These are phyloP conservation scores for Bembecia ichneumoniformis DNA, from an alignment of 2,888 invertebrate species.

Conservation along the genomic window DNA sequence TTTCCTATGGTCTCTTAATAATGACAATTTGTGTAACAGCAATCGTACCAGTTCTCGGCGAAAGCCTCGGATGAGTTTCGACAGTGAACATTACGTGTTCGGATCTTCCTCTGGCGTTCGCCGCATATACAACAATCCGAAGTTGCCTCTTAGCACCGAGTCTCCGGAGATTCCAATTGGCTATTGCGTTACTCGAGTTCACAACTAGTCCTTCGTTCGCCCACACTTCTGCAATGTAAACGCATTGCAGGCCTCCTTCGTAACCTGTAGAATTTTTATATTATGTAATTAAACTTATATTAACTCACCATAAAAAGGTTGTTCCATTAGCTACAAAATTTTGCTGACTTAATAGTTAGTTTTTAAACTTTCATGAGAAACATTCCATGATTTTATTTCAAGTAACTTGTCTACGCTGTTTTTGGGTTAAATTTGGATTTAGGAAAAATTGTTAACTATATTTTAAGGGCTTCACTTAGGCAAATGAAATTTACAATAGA, in stretches of 20 bases:
- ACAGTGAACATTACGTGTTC: conserved; percentile 73
- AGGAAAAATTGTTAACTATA: too few relatives aligned
- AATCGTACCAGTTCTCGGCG: conserved; percentile 47
- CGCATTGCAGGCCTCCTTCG: conserved; percentile 84
- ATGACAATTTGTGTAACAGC: background rate
- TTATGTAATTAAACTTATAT: background rate
- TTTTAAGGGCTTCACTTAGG: too few relatives aligned
- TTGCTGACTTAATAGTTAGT: too few relatives aligned
- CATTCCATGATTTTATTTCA: too few relatives aligned
- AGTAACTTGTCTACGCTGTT: too few relatives aligned
- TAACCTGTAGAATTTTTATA: conserved; percentile 62
- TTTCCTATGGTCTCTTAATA: too few relatives aligned
- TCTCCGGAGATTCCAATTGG: conserved; percentile 82
- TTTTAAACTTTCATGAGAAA: too few relatives aligned
- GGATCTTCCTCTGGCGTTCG: conserved; percentile 87
- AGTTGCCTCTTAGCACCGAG: conserved; percentile 84
- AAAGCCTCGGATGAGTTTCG: conserved; percentile 47
- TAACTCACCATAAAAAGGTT: background rate
- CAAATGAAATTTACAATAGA: too few relatives aligned
- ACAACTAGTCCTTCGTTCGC: conserved; percentile 75
- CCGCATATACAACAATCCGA: conserved; percentile 84
- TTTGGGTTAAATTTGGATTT: too few relatives aligned
- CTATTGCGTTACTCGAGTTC: conserved; percentile 79
- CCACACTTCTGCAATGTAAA: conserved; percentile 80
- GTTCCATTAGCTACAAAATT: too few relatives aligned